Evolutionary conservation across 2,113 vertebrate genomes (phyloP), one percentile per base, ranked within the genome.

Genomic region (Microtus pennsylvanicus): DNA sequence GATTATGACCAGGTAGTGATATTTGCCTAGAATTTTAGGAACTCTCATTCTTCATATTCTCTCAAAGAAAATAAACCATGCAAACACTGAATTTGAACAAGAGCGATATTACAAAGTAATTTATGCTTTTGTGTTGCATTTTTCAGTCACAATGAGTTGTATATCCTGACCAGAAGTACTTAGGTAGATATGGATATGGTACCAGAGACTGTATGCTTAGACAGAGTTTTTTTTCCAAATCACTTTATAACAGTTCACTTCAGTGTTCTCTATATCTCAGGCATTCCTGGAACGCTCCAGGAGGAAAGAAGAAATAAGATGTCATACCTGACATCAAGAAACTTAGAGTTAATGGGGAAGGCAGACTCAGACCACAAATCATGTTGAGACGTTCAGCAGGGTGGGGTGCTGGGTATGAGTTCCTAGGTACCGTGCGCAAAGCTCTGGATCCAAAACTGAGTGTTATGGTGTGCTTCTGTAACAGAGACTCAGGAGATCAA

Each of bases 221-320:
- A 58, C 61, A 45, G 81, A 87, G 67, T 86, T 85, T 85, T 96
- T 93, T n/a, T 65, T 91, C 74, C 42, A 87, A 89, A 86, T 94
- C 52, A 89, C 26, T 82, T 93, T 47, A 52, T 87, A 75, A 89
- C 69, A 91, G 30, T 91, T 96, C 35, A 82, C 0, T 82, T 96
- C 38, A 69, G 33, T 94, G 72, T 19, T 61, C 72, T 30, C 22
- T 58, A 1, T 52, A 67, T 86, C 70, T 89, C 76, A 89, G 74
- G 28, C 19, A 74, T 21, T 72, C 55, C 63, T 17, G 8, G 63
- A 93, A 89, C 77, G 86, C 81, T 95, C 65, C 74, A 94, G 93
- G 16, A 50, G 87, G 89, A 90, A 70, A 42, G 45, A 86, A 89
- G 52, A 3, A 12, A 67, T 70, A 82, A 82, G 24, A 75, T 82